These are phyloP conservation scores for Nemoura dubitans DNA, from an alignment of 2,888 invertebrate genomes.

Conservation along the genomic window DNA sequence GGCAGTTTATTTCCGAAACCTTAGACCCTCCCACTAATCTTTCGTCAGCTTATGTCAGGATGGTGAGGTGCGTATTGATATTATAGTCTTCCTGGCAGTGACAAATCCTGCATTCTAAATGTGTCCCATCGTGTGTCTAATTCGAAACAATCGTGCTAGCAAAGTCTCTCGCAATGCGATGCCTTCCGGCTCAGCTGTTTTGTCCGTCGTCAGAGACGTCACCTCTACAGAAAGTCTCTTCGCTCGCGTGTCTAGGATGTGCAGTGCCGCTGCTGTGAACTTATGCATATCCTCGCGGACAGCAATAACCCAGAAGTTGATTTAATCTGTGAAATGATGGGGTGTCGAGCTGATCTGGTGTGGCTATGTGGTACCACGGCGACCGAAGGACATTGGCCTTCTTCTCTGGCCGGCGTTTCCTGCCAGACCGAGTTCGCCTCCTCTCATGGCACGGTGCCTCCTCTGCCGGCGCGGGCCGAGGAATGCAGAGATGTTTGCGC, in stretches of 20 bases:
- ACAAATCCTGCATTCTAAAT: too few species aligned
- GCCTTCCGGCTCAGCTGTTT: not conserved
- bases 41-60: too few species aligned
- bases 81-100: too few species aligned
- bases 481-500: not conserved
- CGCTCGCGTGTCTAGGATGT: not conserved
- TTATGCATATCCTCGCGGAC: not conserved
- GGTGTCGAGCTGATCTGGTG: not conserved
- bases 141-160: too few species aligned
- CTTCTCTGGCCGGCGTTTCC: not conserved
- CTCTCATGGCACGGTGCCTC: not conserved
- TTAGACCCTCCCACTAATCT: too few species aligned
- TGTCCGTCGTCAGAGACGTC: too few species aligned
- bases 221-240: too few species aligned
- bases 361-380: not conserved
- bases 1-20: too few species aligned
- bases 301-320: not conserved
- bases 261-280: not conserved
- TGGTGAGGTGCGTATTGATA: too few species aligned
- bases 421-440: too few species aligned
- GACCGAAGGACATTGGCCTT: constrained; percentile 9
- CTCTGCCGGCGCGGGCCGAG: not conserved
- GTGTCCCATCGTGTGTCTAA: too few species aligned
- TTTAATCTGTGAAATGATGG: constrained; percentile 4
- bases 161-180: not conserved